Conservation (phyloP, 2,888 invertebrate species). For the Rotaria magnacalcarata region DNA sequence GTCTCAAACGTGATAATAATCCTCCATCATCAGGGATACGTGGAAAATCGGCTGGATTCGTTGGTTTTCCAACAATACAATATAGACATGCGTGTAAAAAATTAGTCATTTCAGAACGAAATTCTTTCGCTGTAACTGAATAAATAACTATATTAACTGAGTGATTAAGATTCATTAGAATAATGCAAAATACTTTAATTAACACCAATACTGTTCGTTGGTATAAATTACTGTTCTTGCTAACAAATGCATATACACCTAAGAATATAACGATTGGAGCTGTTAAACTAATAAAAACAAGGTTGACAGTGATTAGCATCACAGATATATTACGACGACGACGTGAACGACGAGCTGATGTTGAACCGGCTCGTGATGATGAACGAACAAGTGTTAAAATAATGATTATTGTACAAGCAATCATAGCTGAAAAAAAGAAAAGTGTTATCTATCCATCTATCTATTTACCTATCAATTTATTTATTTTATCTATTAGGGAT, state of each 20-base stretch:
- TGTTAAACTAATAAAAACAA: conserved; percentile 46
- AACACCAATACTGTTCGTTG: conserved; percentile 21
- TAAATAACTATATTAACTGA: conserved; percentile 45
- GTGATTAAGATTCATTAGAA: conserved; percentile 46
- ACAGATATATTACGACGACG: conserved; percentile 39
- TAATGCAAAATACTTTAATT: conserved; percentile 45
- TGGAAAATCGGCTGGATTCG: neutral
- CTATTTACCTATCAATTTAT: neutral
- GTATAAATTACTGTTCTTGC: conserved; percentile 9
- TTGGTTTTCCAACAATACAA: neutral
- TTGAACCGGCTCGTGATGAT: neutral
- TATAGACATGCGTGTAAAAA: neutral
- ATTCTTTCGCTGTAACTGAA: conserved; percentile 45
- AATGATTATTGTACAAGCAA: conserved; percentile 24
- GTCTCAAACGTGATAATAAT: neutral
- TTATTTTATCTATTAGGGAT: neutral
- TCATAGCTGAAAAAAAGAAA: neutral
- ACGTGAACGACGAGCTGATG: conserved; percentile 33
- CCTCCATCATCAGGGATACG: neutral
- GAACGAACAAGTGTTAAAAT: conserved; percentile 32
- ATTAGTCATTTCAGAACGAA: conserved; percentile 35
- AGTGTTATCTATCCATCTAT: no score
- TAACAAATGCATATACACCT: neutral
- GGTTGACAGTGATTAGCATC: conserved; percentile 43
- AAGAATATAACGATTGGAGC: conserved; percentile 44